Evolutionary conservation across 2,113 vertebrate species (phyloP), one percentile per base, ranked within the genome.

Genomic region (Podarcis raffonei): DNA sequence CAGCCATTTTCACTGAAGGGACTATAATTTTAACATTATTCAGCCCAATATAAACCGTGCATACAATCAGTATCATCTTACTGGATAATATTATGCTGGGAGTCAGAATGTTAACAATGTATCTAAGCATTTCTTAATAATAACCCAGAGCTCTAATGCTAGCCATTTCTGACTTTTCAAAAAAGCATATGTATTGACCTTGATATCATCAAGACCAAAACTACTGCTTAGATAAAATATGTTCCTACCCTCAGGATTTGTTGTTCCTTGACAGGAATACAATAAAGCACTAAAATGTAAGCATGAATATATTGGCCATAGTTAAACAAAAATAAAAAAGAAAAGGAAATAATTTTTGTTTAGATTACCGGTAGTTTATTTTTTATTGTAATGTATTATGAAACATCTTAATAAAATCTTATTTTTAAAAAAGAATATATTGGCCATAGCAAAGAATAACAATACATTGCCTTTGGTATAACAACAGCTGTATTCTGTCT

Each of bases 11-110:
- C 89, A 86, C 66, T 86, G 92, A 83, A 89, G 91, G 66, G 86
- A 74, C 35, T 95, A 90, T 93, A 87, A 94, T 95, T 93, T 95
- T 35, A 91, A 6, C 27, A 90, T 87, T 92, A 90, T 87, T 83
- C n/a, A 90, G 78, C 69, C 89, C 86, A 88, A 90, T 81, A 87
- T 66, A 90, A 96, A 94, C 90, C 89, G 91, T 87, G 93, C 85
- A 94, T 83, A 88, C 90, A 93, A 87, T 35, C 91, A 93, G 68
- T 59, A 94, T 86, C 77, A 42, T 5, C 87, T 82, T 87, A 86
- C 91, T 93, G 91, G 65, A 74, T 90, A 79, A 72, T 59, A 37
- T 86, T 84, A 83, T 87, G 91, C 48, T 81, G 89, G 92, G 78
- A 75, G 71, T 87, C 84, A 90, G 35, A 89, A 89, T 16, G 68